Conservation (phyloP, 1,140 invertebrate species). For the Archivesica marissinica region DNA sequence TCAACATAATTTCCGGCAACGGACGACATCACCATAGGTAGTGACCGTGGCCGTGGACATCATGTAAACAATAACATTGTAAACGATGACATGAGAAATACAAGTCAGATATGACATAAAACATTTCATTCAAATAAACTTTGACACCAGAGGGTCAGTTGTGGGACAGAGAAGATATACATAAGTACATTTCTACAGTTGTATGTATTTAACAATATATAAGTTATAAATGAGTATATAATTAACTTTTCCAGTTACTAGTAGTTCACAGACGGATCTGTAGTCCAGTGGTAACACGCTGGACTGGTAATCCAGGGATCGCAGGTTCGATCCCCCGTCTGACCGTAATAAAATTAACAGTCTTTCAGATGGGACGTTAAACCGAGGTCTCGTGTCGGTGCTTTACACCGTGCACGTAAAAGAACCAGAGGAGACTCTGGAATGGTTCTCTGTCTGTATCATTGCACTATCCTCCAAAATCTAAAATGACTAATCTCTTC, state of each 20-base stretch:
- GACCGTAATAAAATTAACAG: too few species aligned
- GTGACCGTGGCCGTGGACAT: background rate
- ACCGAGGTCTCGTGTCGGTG: too few species aligned
- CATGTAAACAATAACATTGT: constrained; percentile 9
- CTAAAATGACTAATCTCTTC: too few species aligned
- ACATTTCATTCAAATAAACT: background rate
- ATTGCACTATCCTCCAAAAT: too few species aligned
- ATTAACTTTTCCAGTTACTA: too few species aligned
- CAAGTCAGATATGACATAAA: background rate
- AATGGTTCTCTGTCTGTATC: too few species aligned
- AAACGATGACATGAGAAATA: background rate
- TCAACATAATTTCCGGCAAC: background rate
- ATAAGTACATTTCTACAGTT: background rate
- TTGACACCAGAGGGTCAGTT: background rate
- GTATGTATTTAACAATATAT: background rate
- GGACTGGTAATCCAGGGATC: too few species aligned
- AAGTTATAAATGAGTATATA: background rate
- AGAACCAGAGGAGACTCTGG: too few species aligned
- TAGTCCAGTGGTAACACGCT: too few species aligned
- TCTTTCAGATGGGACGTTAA: too few species aligned
- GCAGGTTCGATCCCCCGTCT: too few species aligned
- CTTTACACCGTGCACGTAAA: too few species aligned
- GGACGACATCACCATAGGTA: background rate
- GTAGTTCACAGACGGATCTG: background rate
- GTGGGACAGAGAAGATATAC: background rate